These are phyloP conservation scores for Leptinotarsa peninsularis DNA, from an alignment of 2,888 invertebrate genomes.

Conservation along the genomic window DNA sequence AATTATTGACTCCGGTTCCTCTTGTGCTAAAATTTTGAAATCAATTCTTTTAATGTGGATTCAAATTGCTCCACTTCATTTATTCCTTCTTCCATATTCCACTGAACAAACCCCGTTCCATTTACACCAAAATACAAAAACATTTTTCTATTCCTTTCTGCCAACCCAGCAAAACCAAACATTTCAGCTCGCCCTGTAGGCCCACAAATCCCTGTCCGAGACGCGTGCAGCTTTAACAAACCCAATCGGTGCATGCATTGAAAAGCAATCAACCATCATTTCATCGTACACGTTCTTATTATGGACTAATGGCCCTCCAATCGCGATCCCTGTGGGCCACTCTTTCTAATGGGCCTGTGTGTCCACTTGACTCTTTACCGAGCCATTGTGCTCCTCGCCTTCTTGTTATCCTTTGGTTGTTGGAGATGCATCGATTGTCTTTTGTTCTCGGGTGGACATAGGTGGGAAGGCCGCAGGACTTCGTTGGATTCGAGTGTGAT, in stretches of 20 bases:
- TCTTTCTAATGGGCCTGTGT: constrained; percentile 28
- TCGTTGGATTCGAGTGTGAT: not conserved
- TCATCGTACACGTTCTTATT: constrained; percentile 26
- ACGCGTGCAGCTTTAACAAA: constrained; percentile 33
- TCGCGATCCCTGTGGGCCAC: constrained; percentile 38
- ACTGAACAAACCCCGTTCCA: no score
- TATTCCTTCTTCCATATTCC: no score
- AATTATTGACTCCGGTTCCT: no score
- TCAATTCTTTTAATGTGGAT: no score
- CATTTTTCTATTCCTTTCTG: not conserved
- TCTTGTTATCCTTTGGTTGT: constrained; percentile 24
- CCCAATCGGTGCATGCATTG: constrained; percentile 30
- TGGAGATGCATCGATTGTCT: constrained; percentile 19
- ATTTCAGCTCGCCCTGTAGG: constrained; percentile 11
- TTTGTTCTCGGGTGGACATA: constrained; percentile 8
- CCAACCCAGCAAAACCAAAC: no score
- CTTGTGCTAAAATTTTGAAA: no score
- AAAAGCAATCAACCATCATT: constrained; percentile 41
- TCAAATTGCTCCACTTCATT: no score
- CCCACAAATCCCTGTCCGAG: constrained; percentile 11
- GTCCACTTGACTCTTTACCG: constrained; percentile 27
- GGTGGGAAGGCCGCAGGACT: not conserved
- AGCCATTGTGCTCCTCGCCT: constrained; percentile 19
- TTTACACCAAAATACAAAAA: not conserved
- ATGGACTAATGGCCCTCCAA: constrained; percentile 39